Evolutionary conservation across 37 sponge, comb jelly and placozoan species (phyloP), one percentile per base, ranked within the genome.

Genomic region (Axinella damicornis): DNA sequence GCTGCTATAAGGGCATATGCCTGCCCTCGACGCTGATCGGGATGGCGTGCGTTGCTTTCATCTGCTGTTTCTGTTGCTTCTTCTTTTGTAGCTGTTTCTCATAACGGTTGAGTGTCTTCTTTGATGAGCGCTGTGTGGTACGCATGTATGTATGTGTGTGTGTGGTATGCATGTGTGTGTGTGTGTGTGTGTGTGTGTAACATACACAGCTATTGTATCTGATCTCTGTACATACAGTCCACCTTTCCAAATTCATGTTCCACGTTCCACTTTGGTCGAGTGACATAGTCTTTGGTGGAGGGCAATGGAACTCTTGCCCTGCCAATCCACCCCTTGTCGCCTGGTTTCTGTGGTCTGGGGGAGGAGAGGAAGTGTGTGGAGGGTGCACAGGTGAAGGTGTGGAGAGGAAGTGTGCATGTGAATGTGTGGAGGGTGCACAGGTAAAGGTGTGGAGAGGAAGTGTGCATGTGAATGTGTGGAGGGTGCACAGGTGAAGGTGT

Each of bases 301-400:
- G 99, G 97, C 82, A 88, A 77, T 19, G 99, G 99, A 6, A 98
- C 99, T 0, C 99, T 74, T 15, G 99, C 99, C 27, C 99, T 73
- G 36, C 92, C 88, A 2, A 95, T 67, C 88, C 93, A 98, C n/a
- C 97, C 97, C 69, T 90, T 90, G 58, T 98, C 99, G 5, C 99
- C 99, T 25, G 99, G 99, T 61, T 96, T 96, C 54, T 86, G 91
- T 4, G 96, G 82, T 34, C 89, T 88, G 63, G 4, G 46, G 4
- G 46, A 12, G n/a, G n/a, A n/a, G n/a, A n/a, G n/a, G n/a, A n/a
- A n/a, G n/a, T n/a, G n/a, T n/a, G n/a, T n/a, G n/a, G 63, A 14
- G 27, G 4, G 63, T 61, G 27, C 9, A 9, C 46, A 46, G 4
- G 46, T 9, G 46, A 12, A 9, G 4, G 46, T 46, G 46, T 46